A percentile compares a stretch with the other conserved stretches of the same genome.
phyloP scores from a whole-genome alignment of 2,113 vertebrate genomes.

The Sialia sialis region DNA sequence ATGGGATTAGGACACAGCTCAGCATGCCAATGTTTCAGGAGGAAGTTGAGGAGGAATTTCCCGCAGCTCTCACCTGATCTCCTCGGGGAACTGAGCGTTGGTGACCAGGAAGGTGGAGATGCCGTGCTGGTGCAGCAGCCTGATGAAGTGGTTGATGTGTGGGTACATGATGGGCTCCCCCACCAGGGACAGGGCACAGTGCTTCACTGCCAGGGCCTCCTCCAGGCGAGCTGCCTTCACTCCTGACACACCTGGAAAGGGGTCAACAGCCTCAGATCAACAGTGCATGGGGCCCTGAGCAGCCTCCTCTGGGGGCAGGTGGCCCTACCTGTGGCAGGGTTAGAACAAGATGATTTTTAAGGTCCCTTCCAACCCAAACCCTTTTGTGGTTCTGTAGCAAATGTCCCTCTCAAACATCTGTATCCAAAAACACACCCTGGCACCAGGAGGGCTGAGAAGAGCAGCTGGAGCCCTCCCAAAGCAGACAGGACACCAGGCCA shows the following conservation, averaged over 20 bases:
- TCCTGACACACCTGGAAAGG: constrained; percentile 82
- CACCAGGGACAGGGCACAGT: constrained; percentile 93
- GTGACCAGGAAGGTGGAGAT: constrained; percentile 97
- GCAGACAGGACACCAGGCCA: not conserved
- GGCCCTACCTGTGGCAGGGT: not conserved
- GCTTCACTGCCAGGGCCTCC: constrained; percentile 83
- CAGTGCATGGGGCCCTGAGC: not conserved
- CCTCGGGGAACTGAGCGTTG: constrained; percentile 91
- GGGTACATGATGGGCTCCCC: constrained; percentile 98
- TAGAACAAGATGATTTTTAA: not conserved
- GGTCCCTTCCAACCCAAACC: not conserved
- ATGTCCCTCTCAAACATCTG: not conserved
- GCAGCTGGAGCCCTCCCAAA: not conserved
- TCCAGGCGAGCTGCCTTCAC: constrained; percentile 81
- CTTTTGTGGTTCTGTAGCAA: not conserved
- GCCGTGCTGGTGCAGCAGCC: constrained; percentile 79
- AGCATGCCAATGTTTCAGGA: not conserved
- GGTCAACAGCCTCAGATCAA: not conserved
- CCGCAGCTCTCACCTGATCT: constrained; percentile 82
- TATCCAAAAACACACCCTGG: not conserved
- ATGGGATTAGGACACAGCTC: not conserved
- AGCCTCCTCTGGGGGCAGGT: not conserved
- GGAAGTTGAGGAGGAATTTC: not conserved
- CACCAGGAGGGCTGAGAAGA: not conserved
- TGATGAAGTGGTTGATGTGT: constrained; percentile 86